A percentile compares a stretch with the other conserved stretches of the same genome.
phyloP scores from a whole-genome alignment of 2,113 vertebrate species.

The Oryzias melastigma region DNA sequence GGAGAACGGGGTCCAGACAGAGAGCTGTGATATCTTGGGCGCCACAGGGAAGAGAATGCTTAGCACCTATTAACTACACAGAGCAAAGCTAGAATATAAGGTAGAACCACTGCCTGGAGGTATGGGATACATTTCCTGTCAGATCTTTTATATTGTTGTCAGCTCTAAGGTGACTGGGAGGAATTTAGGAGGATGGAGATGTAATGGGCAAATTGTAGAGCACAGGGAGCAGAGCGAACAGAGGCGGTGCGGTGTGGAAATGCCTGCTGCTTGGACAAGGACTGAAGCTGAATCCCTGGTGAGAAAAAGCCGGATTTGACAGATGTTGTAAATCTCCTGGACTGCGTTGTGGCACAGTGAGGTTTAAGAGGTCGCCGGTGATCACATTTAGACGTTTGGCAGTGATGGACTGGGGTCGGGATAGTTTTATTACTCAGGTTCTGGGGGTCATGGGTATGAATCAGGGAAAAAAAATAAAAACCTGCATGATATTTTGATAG shows the following conservation, averaged over 20 bases:
- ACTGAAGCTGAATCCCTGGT: slow-evolving; percentile 50
- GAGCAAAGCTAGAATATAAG: slow-evolving; percentile 57
- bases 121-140: slow-evolving; percentile 43
- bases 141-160: slow-evolving; percentile 52
- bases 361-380: slow-evolving; percentile 51
- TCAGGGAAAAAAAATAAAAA: not conserved
- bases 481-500: not conserved
- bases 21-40: slow-evolving; percentile 42
- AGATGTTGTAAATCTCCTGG: slow-evolving; percentile 63
- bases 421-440: slow-evolving; percentile 31
- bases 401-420: slow-evolving; percentile 29
- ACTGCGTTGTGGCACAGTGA: slow-evolving; percentile 33
- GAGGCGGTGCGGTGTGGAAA: slow-evolving; percentile 41
- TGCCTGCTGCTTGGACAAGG: slow-evolving; percentile 43
- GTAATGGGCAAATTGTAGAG: slow-evolving; percentile 32
- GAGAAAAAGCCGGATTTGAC: slow-evolving; percentile 58
- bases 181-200: slow-evolving; percentile 38
- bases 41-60: slow-evolving; percentile 60
- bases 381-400: slow-evolving; percentile 21
- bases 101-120: slow-evolving; percentile 51
- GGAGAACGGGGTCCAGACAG: slow-evolving; percentile 31
- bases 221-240: slow-evolving; percentile 28
- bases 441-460: slow-evolving; percentile 21
- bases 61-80: slow-evolving; percentile 66
- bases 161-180: slow-evolving; percentile 49